phyloP scores from a whole-genome alignment of 2,888 invertebrate genomes.

The Agonopterix heracliana region DNA sequence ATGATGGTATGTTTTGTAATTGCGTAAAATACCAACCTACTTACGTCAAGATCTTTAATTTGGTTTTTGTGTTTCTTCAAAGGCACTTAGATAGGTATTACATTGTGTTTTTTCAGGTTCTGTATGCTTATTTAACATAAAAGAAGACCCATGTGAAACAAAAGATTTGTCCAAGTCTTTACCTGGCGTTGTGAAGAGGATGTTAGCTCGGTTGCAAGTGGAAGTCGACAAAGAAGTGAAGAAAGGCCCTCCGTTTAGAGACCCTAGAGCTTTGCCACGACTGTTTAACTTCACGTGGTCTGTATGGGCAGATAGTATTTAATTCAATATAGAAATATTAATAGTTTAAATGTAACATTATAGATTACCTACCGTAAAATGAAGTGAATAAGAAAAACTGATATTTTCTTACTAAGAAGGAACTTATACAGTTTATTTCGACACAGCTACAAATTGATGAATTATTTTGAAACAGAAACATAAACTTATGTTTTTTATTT shows the following conservation, averaged over 20 bases:
- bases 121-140: conserved; percentile 51
- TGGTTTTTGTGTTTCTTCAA: too few species aligned
- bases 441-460: too few species aligned
- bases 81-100: too few species aligned
- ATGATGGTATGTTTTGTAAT: conserved; percentile 43
- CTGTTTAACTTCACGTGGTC: conserved; percentile 53
- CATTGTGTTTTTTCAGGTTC: conserved; percentile 30
- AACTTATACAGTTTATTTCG: too few species aligned
- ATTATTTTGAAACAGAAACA: too few species aligned
- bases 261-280: conserved; percentile 41
- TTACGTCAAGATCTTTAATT: too few species aligned
- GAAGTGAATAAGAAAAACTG: too few species aligned
- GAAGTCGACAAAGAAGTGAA: conserved; percentile 40
- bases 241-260: conserved; percentile 36
- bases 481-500: too few species aligned
- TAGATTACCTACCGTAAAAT: too few species aligned
- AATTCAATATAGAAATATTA: too few species aligned
- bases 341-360: too few species aligned
- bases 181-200: conserved; percentile 32
- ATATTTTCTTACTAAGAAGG: too few species aligned
- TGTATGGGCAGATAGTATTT: conserved; percentile 32
- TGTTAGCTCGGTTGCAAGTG: conserved; percentile 27
- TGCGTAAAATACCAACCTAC: neutral
- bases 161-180: conserved; percentile 35
- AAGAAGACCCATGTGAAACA: conserved; percentile 54